A percentile compares a stretch with the other conserved stretches of the same genome.
These are phyloP conservation scores for Leucania comma DNA, from an alignment of 2,888 invertebrate genomes.

Conservation along the genomic window DNA sequence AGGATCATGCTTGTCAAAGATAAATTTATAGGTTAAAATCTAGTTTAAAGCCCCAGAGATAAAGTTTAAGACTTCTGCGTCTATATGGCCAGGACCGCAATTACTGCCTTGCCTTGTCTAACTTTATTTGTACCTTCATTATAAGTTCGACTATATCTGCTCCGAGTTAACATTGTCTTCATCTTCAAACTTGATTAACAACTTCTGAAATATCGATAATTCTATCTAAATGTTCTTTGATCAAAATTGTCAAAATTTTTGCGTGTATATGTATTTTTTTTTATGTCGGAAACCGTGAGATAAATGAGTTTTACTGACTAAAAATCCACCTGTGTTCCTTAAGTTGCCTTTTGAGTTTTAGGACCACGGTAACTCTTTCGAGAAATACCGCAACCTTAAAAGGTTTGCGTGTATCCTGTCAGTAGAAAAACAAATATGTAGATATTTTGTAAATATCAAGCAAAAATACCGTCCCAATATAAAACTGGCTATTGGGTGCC, in stretches of 20 bases:
- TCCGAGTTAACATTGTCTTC: conserved; percentile 4
- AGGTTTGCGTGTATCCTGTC: too few relatives aligned
- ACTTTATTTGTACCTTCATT: conserved; percentile 37
- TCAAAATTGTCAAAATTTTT: not conserved
- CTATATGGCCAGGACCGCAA: conserved; percentile 16
- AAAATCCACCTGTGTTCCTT: not conserved
- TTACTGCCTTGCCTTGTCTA: conserved; percentile 27
- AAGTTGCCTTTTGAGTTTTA: too few relatives aligned
- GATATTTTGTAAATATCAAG: not conserved
- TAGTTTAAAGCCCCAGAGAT: conserved; percentile 28
- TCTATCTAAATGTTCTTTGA: conserved; percentile 1
- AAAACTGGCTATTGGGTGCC: conserved; percentile 16
- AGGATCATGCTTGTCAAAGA: too few relatives aligned
- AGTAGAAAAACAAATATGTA: not conserved
- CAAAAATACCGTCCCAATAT: not conserved
- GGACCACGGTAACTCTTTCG: too few relatives aligned
- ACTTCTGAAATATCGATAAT: not conserved
- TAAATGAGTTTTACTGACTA: not conserved
- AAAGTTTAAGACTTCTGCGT: conserved; percentile 19
- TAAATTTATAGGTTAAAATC: conserved; percentile 4
- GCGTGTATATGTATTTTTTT: not conserved
- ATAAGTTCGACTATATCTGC: conserved; percentile 20
- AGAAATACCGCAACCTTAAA: too few relatives aligned
- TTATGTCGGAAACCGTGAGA: not conserved
- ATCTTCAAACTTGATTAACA: conserved; percentile 18